Evolutionary conservation across 2,797 vertebrate genomes (phyloP).

Genomic region (Paedocypris micromegethes): DNA sequence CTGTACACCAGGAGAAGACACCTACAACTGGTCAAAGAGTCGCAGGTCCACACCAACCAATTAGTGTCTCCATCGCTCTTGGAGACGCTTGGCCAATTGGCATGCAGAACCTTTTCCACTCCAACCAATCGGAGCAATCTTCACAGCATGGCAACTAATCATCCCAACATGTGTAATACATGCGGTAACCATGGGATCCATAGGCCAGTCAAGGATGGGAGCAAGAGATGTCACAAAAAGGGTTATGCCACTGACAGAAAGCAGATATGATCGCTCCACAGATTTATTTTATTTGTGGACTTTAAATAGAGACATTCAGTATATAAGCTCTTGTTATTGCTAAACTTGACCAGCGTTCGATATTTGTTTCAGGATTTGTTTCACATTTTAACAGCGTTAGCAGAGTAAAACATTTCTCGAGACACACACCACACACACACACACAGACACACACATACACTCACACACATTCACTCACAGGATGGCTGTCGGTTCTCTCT

Average conservation of each 20-base stretch:
- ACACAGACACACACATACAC: too few relatives aligned
- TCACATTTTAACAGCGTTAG: too few relatives aligned
- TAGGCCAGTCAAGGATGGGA: conserved; percentile 29
- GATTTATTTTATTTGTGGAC: too few relatives aligned
- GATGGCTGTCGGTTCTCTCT: conserved; percentile 2
- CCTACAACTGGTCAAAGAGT: conserved; percentile 1
- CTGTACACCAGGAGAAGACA: conserved; percentile 9
- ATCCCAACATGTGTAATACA: conserved; percentile 18
- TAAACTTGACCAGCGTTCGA: too few relatives aligned
- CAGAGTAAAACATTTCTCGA: not conserved
- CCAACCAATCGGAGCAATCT: conserved; percentile 15
- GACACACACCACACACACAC: not conserved
- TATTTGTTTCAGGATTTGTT: too few relatives aligned
- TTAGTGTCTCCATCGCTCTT: conserved; percentile 2
- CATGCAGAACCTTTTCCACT: not conserved
- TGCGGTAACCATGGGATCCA: conserved; percentile 36
- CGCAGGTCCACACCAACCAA: conserved; percentile 5
- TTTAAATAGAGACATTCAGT: too few relatives aligned
- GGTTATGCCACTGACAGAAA: conserved; percentile 3
- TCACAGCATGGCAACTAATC: conserved; percentile 17
- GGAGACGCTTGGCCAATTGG: not conserved
- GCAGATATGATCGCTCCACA: not conserved
- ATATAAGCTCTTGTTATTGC: too few relatives aligned
- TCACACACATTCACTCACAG: not conserved
- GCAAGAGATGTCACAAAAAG: conserved; percentile 7